These are phyloP conservation scores for Nymphalis polychloros DNA, from an alignment of 2,888 invertebrate species.

Conservation along the genomic window DNA sequence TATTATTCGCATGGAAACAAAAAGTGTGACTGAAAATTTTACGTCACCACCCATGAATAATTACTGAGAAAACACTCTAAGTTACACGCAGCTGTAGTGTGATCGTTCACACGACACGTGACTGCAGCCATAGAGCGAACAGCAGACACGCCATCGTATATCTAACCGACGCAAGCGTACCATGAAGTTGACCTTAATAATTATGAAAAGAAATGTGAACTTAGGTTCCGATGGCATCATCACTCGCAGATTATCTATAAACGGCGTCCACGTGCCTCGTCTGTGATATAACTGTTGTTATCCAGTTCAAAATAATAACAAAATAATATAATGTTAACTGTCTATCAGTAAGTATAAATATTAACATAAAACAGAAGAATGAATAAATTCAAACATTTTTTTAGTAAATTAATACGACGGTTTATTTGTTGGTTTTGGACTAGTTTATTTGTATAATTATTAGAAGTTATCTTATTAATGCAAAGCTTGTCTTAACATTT, in stretches of 20 bases:
- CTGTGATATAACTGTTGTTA: constrained; percentile 18
- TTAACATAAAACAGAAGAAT: background rate
- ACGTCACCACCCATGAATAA: constrained; percentile 27
- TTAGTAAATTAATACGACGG: too few relatives aligned
- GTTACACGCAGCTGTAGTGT: constrained; percentile 28
- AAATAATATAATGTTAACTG: background rate
- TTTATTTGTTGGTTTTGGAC: too few relatives aligned
- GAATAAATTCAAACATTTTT: too few relatives aligned
- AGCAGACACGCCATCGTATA: constrained; percentile 6
- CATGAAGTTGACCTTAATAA: constrained; percentile 13
- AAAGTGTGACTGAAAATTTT: constrained; percentile 19
- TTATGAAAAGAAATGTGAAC: constrained; percentile 21
- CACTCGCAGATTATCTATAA: constrained; percentile 22
- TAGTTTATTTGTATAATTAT: background rate
- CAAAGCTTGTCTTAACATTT: too few relatives aligned
- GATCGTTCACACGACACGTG: constrained; percentile 31
- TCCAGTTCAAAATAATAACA: constrained; percentile 1
- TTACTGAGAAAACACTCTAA: constrained; percentile 27
- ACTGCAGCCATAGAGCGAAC: constrained; percentile 22
- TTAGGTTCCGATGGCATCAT: constrained; percentile 3
- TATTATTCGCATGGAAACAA: constrained; percentile 14
- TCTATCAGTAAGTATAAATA: background rate
- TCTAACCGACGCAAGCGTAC: constrained; percentile 8
- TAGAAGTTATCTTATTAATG: too few relatives aligned
- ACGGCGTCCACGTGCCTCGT: constrained; percentile 21